A percentile compares a stretch with the other conserved stretches of the same genome.
Evolutionary conservation across 92 coral and sea anemone genomes (phyloP).

Genomic region (Chrysogorgia sp.): DNA sequence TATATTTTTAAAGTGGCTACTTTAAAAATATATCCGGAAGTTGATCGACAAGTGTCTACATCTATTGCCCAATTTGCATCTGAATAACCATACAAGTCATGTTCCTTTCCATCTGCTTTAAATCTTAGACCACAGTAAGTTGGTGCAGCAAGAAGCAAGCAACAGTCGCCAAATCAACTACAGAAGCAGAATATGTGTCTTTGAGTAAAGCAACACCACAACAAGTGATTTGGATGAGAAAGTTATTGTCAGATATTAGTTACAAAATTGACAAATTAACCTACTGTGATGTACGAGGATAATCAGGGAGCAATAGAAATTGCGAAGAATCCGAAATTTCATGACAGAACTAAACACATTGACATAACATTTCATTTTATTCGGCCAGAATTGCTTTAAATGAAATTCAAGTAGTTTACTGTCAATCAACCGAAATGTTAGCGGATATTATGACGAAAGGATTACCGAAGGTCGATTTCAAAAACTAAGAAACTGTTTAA

Average conservation of each 20-base stretch:
- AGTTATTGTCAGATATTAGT: constrained; percentile 47
- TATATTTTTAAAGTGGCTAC: constrained; percentile 11
- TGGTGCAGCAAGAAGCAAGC: constrained; percentile 45
- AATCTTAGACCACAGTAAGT: constrained; percentile 27
- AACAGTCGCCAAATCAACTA: constrained; percentile 2
- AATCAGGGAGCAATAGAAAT: constrained; percentile 48
- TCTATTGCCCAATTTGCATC: constrained; percentile 16
- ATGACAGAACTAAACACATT: constrained; percentile 42
- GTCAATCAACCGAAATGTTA: constrained; percentile 39
- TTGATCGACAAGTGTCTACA: constrained; percentile 38
- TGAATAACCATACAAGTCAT: too few species aligned
- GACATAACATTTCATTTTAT: constrained; percentile 45
- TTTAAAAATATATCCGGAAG: constrained; percentile 38
- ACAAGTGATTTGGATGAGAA: constrained; percentile 39
- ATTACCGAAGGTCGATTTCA: constrained; percentile 31
- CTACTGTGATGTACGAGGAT: too few species aligned
- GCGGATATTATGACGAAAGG: too few species aligned
- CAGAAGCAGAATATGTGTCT: constrained; percentile 46
- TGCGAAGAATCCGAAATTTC: constrained; percentile 40
- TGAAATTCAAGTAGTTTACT: constrained; percentile 43
- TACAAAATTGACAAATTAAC: constrained; percentile 36
- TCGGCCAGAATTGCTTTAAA: constrained; percentile 44
- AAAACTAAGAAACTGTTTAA: constrained; percentile 42
- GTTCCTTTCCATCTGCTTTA: too few species aligned
- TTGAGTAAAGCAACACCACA: constrained; percentile 33